Percentiles rank a stretch among this genome's conserved stretches.
phyloP scores from a whole-genome alignment of 2,113 vertebrate species.

The Crotalus horridus region DNA sequence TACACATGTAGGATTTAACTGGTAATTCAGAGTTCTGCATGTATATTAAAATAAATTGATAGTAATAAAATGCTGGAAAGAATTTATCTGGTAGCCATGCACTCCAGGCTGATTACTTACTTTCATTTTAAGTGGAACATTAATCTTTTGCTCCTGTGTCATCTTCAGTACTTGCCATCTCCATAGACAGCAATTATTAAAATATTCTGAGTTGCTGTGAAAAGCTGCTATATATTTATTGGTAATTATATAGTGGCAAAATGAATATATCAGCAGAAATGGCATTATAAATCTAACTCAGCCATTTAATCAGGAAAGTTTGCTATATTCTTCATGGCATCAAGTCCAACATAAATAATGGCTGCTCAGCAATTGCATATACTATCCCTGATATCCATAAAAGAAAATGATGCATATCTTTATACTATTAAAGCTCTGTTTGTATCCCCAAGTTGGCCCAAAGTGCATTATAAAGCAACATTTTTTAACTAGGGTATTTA shows the following conservation, averaged over 20 bases:
- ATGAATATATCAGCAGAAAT: conserved; percentile 1
- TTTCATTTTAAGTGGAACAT: conserved; percentile 35
- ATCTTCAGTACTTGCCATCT: background rate
- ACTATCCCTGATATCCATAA: background rate
- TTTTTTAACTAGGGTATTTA: background rate
- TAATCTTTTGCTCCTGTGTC: conserved; percentile 27
- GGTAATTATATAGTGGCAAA: background rate
- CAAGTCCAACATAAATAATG: background rate
- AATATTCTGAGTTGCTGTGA: conserved; percentile 3
- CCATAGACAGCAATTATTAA: background rate
- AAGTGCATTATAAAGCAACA: background rate
- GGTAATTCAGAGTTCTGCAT: conserved; percentile 22
- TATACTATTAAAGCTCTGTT: background rate
- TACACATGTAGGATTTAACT: background rate
- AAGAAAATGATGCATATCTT: background rate
- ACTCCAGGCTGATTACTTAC: conserved; percentile 28
- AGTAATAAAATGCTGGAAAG: conserved; percentile 32
- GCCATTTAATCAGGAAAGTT: background rate
- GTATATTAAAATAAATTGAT: conserved; percentile 20
- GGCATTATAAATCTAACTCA: background rate
- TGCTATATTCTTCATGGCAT: background rate
- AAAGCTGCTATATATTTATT: conserved; percentile 15
- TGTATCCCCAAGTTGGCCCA: background rate
- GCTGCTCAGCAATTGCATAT: background rate
- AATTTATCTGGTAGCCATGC: conserved; percentile 32